Evolutionary conservation across 2,797 vertebrate genomes (phyloP), one percentile per base, ranked within the genome.

Genomic region (Neoniphon sammara): DNA sequence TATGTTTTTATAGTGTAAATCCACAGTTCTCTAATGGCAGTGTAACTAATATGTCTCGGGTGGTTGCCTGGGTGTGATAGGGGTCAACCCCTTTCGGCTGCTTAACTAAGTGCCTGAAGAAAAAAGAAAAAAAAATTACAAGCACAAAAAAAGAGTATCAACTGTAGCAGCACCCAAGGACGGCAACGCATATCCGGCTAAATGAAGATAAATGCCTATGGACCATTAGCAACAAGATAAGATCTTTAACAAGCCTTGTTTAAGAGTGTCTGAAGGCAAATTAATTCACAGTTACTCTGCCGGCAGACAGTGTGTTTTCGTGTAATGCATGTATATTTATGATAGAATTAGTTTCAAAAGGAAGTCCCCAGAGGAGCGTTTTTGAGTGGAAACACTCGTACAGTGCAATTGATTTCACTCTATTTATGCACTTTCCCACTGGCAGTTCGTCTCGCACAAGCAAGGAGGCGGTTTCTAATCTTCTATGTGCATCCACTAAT

Each of bases 321-420:
- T 91, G 89, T 92, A 95, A 94, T 88, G 81, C 92, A 94, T 94
- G 93, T 94, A 93, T 94, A 95, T 95, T 95, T 94, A 94, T 94
- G 93, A 94, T 91, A 88, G 90, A 94, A 95, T 95, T 94, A 92
- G 92, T 93, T 93, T 92, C 90, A 92, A 93, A 94, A 93, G 89
- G 92, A 94, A 93, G 86, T 92, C 93, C 93, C 93, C 91, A 93
- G 89, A 93, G 93, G 93, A 94, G 93, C 68, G 87, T 92, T 95
- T 93, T 95, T 93, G 88, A 91, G 93, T 92, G 88, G 93, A 95
- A 93, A 93, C 91, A 87, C 87, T 91, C 91, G 79, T 93, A 88
- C 92, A 91, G 89, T 85, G 88, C 92, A 93, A 94, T 95, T 95
- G 94, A 95, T 94, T 94, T 93, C 85, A 90, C 91, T 91, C 91